A percentile compares a stretch with the other conserved stretches of the same genome.
These are phyloP conservation scores for Paragorgia papillata DNA, from an alignment of 92 coral and sea anemone genomes.

Conservation along the genomic window DNA sequence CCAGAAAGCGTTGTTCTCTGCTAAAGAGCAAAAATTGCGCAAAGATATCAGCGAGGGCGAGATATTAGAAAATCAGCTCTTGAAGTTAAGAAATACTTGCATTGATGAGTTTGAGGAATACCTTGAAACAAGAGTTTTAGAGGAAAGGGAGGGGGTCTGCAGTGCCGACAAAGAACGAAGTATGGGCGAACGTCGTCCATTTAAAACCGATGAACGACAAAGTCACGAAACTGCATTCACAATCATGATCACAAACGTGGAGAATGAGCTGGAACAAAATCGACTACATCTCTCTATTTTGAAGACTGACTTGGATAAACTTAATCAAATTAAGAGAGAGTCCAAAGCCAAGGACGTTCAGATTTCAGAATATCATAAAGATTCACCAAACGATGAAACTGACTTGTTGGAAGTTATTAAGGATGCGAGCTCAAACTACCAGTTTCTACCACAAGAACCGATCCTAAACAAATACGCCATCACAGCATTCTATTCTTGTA, in stretches of 20 bases:
- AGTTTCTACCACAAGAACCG: conserved; percentile 88
- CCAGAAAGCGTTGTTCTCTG: conserved; percentile 69
- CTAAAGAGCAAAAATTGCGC: conserved; percentile 66
- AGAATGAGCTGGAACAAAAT: conserved; percentile 83
- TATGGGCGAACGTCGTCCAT: not conserved
- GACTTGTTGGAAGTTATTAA: conserved; percentile 91
- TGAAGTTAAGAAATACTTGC: conserved; percentile 74
- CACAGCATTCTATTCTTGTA: conserved; percentile 85
- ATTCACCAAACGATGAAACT: conserved; percentile 66
- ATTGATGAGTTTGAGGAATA: conserved; percentile 85
- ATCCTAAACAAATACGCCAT: conserved; percentile 96
- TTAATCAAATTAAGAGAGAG: conserved; percentile 60
- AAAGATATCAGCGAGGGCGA: conserved; percentile 85
- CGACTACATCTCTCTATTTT: conserved; percentile 78
- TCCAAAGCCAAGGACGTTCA: conserved; percentile 42
- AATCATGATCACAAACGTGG: conserved; percentile 76
- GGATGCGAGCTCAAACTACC: conserved; percentile 77
- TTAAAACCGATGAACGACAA: conserved; percentile 14
- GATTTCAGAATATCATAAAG: conserved; percentile 42
- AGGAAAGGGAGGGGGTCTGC: conserved; percentile 60
- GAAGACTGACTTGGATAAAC: conserved; percentile 67
- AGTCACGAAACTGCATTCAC: conserved; percentile 48
- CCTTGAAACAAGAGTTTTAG: conserved; percentile 64
- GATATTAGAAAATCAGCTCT: conserved; percentile 81
- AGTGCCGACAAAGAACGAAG: not conserved